phyloP scores from a whole-genome alignment of 2,797 vertebrate species.

The Anguilla megastoma region DNA sequence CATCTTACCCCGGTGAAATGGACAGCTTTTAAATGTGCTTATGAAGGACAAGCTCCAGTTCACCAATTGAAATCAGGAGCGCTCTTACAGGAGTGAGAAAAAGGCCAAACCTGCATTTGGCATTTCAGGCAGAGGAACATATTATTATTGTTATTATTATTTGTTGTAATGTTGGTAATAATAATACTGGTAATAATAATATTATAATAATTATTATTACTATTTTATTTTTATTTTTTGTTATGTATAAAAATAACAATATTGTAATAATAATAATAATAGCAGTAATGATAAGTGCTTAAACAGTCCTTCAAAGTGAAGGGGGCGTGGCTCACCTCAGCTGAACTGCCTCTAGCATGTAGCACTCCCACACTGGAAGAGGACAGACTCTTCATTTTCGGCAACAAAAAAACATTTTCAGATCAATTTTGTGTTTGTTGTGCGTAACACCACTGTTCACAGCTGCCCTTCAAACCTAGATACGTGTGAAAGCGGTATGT shows the following conservation, averaged over 20 bases:
- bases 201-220: no score
- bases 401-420: not conserved
- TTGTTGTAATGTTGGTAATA: no score
- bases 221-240: no score
- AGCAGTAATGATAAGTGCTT: no score
- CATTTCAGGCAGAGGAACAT: no score
- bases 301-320: not conserved
- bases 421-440: not conserved
- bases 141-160: no score
- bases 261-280: no score
- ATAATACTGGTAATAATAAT: no score
- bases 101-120: not conserved
- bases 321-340: not conserved
- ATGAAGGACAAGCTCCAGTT: not conserved
- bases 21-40: not conserved
- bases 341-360: not conserved
- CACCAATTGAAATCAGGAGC: not conserved
- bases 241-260: no score
- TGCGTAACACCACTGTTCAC: not conserved
- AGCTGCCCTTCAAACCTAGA: not conserved
- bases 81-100: not conserved
- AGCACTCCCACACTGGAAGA: not conserved
- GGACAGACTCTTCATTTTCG: not conserved
- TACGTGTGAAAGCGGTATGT: not conserved
- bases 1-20: not conserved